phyloP scores from a whole-genome alignment of 2,888 invertebrate genomes.

The Ganaspis brasiliensis region DNA sequence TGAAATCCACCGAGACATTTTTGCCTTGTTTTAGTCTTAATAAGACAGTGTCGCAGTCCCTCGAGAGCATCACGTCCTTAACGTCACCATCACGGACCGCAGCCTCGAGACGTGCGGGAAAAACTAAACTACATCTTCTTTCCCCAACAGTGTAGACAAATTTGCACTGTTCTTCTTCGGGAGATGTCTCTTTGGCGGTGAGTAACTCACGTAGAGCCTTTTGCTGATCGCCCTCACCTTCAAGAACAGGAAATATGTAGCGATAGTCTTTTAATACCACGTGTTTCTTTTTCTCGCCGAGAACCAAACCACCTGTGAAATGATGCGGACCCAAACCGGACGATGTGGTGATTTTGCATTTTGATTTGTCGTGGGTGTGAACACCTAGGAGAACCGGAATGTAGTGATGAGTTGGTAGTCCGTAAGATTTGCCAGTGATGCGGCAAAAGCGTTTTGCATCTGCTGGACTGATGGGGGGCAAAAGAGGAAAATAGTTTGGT shows the following conservation, averaged over 20 bases:
- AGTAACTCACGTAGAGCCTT: conserved; percentile 85
- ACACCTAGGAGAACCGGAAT: conserved; percentile 87
- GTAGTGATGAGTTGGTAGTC: conserved; percentile 89
- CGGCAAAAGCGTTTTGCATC: conserved; percentile 90
- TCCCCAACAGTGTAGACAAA: conserved; percentile 90
- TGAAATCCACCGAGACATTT: conserved; percentile 88
- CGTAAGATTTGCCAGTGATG: conserved; percentile 90
- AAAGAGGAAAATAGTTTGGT: conserved; percentile 90
- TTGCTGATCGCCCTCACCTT: conserved; percentile 86
- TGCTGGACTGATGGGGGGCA: conserved; percentile 91
- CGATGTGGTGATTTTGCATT: conserved; percentile 86
- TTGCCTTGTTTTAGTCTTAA: conserved; percentile 88
- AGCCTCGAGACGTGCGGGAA: conserved; percentile 88
- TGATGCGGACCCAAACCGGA: conserved; percentile 85
- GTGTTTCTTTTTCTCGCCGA: conserved; percentile 87
- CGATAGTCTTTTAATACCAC: conserved; percentile 86
- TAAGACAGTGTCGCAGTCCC: conserved; percentile 88
- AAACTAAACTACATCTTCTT: conserved; percentile 88
- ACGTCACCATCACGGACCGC: conserved; percentile 90
- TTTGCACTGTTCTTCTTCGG: conserved; percentile 82
- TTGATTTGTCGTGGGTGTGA: conserved; percentile 80
- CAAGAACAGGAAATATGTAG: conserved; percentile 88
- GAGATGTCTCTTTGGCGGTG: conserved; percentile 82
- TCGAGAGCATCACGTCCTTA: conserved; percentile 88
- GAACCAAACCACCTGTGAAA: conserved; percentile 82